Base-by-base conservation (phyloP, 1,140 invertebrate genomes). In the Gryon sp. region DNA sequence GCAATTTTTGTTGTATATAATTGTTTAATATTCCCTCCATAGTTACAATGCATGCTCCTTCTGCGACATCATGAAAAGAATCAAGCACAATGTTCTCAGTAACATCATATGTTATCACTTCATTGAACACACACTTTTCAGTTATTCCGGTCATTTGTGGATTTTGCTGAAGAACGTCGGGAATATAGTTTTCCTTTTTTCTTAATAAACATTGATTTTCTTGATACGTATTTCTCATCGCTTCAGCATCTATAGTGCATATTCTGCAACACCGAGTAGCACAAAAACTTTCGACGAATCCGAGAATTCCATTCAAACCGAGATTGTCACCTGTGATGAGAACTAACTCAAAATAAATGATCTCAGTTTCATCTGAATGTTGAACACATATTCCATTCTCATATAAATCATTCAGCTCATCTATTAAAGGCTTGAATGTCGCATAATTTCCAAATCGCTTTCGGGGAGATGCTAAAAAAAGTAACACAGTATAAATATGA, bases 361-460 rank as follows among this genome's bases (percentile, higher is more conserved):
- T 46, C 8, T 11, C 12, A 4, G 12, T 41, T 30, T 11, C 7
- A 0, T 11, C 26, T 4, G 16, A n/a, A 7, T 34, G 4, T 9
- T 40, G 7, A 12, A 57, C 2, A 20, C 18, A 1, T 1, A 75
- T 46, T 15, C 70, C 53, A 11, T 59, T 52, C 9, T 50, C 5
- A 14, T 9, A 6, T 11, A 60, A 24, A 36, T 66, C 30, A 41
- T 66, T 66, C 0, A 66, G 19, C 16, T 66, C 70, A 1, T 60
- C 36, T 18, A 75, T 59, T 2, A 59, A 4, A 12, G n/a, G 12
- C 19, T 60, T 12, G 81, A 88, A 88, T 90, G 90, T 87, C 83
- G 55, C 24, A 5, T 50, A 34, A 50, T 82, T 82, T 14, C 80
- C 74, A 72, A 78, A 79, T 24, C 15, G 12, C 38, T 60, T 59